These are phyloP conservation scores for Dione vanillae DNA, from an alignment of 2,888 invertebrate species.

Conservation along the genomic window DNA sequence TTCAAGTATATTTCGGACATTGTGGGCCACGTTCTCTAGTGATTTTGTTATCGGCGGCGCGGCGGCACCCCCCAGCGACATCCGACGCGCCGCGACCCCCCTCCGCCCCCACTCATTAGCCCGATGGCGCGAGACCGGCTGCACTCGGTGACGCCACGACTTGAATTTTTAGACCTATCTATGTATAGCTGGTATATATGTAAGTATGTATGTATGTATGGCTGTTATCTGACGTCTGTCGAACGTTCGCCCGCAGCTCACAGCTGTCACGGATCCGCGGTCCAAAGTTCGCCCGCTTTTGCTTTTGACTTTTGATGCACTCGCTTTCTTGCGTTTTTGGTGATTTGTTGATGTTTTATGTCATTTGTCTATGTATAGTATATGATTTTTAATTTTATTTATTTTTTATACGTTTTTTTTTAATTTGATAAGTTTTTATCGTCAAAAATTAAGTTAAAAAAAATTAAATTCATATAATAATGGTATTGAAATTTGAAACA, in stretches of 20 bases:
- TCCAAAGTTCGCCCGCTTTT: slow-evolving; percentile 28
- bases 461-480: too few species aligned
- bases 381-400: too few species aligned
- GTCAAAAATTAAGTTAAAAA: too few species aligned
- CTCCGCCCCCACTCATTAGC: slow-evolving; percentile 66
- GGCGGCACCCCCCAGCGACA: slow-evolving; percentile 78
- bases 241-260: slow-evolving; percentile 20
- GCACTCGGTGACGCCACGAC: slow-evolving; percentile 68
- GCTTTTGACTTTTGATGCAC: slow-evolving; percentile 44
- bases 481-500: too few species aligned
- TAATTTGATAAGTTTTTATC: too few species aligned
- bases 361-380: too few species aligned
- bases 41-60: slow-evolving; percentile 82
- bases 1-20: slow-evolving; percentile 49
- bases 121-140: slow-evolving; percentile 70
- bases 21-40: slow-evolving; percentile 71
- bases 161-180: slow-evolving; percentile 68
- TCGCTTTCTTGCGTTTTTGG: slow-evolving; percentile 44
- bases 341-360: neutral
- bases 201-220: slow-evolving; percentile 12
- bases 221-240: slow-evolving; percentile 5
- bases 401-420: too few species aligned
- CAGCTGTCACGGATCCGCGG: slow-evolving; percentile 34
- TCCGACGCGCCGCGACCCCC: slow-evolving; percentile 77
- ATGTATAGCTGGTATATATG: slow-evolving; percentile 10